Conservation (phyloP, 2,888 invertebrate species). For the Philereme vetulata region DNA sequence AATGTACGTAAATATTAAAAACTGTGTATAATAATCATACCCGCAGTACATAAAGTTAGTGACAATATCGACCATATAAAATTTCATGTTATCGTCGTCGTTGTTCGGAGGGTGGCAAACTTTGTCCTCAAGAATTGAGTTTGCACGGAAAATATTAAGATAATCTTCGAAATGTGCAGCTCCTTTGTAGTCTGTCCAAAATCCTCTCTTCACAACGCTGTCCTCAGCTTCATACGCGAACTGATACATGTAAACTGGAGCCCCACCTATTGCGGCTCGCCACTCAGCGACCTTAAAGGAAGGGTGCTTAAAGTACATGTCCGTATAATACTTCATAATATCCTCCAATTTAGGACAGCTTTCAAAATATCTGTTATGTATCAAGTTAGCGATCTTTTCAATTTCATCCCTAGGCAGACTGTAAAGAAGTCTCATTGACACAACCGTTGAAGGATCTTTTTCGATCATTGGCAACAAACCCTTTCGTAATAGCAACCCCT, state of each 20-base stretch:
- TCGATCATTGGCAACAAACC: conserved; percentile 7
- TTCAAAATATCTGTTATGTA: conserved; percentile 39
- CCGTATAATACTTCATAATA: conserved; percentile 34
- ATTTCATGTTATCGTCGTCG: conserved; percentile 39
- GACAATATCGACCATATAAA: conserved; percentile 38
- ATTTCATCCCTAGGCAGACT: conserved; percentile 32
- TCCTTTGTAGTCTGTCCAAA: conserved; percentile 54
- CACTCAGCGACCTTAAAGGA: conserved; percentile 43
- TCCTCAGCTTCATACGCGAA: conserved; percentile 69
- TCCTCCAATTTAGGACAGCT: conserved; percentile 35
- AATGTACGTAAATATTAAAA: no score
- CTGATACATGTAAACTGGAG: conserved; percentile 71
- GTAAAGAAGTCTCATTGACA: conserved; percentile 36
- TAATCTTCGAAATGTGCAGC: conserved; percentile 72
- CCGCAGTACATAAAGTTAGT: conserved; percentile 33
- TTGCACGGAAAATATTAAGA: conserved; percentile 63
- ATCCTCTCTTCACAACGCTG: conserved; percentile 59
- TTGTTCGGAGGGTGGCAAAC: conserved; percentile 23
- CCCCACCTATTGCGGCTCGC: conserved; percentile 39
- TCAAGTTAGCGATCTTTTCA: conserved; percentile 31
- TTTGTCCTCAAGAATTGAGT: conserved; percentile 37
- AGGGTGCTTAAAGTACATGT: conserved; percentile 43
- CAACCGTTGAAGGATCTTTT: conserved; percentile 11
- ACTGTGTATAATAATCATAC: not conserved
- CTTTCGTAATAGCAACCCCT: conserved; percentile 10